These are phyloP conservation scores for Nasonia oneida DNA, from an alignment of 2,888 invertebrate species.

Conservation along the genomic window DNA sequence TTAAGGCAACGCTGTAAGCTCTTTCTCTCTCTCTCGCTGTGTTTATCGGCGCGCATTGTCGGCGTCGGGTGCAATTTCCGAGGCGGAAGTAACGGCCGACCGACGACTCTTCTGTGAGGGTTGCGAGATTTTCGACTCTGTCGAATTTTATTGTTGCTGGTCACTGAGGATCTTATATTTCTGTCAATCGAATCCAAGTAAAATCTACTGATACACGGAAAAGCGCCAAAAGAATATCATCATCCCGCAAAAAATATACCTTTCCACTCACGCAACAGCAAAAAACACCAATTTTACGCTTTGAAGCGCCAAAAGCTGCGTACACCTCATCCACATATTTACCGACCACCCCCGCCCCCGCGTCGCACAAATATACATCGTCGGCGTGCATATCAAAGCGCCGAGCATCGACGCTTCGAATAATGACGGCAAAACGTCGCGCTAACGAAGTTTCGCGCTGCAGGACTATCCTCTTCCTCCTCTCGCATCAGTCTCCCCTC, in stretches of 20 bases:
- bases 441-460: slow-evolving; percentile 42
- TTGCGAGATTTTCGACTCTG: background rate
- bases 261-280: too few species aligned
- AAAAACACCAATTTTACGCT: background rate
- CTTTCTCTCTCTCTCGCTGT: background rate
- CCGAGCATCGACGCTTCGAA: background rate
- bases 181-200: too few species aligned
- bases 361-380: background rate
- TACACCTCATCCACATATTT: background rate
- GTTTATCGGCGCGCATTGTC: slow-evolving; percentile 3
- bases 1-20: slow-evolving; percentile 23
- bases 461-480: background rate
- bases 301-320: background rate
- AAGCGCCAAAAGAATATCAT: too few species aligned
- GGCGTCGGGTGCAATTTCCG: slow-evolving; percentile 7
- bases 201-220: too few species aligned
- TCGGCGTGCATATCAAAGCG: slow-evolving; percentile 14
- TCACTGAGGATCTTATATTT: too few species aligned
- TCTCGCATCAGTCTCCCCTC: background rate
- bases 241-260: too few species aligned
- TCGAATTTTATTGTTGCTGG: background rate
- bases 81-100: background rate
- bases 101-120: background rate
- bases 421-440: slow-evolving; percentile 37
- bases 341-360: too few species aligned